Evolutionary conservation across 1,140 invertebrate genomes (phyloP).

Genomic region (Trichomalopsis sarcophagae): DNA sequence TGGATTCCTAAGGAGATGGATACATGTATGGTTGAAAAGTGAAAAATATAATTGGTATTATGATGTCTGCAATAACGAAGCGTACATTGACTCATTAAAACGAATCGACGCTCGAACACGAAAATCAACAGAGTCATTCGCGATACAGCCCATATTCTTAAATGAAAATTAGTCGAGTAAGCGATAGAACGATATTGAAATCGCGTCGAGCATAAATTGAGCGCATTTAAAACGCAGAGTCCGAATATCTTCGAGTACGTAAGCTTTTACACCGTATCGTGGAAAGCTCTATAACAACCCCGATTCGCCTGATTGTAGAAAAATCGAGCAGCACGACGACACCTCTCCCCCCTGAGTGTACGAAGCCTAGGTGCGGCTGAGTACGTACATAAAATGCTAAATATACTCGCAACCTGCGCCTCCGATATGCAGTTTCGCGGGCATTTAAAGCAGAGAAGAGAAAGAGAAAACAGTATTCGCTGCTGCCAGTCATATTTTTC

Average conservation of each 20-base stretch:
- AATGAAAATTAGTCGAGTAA: not conserved
- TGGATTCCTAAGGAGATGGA: too few relatives aligned
- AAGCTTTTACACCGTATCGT: not conserved
- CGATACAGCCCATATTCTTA: not conserved
- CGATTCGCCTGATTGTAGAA: not conserved
- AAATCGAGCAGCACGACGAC: not conserved
- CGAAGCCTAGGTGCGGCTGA: not conserved
- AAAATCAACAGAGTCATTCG: not conserved
- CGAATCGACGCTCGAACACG: not conserved
- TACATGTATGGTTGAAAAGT: too few relatives aligned
- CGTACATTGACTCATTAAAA: not conserved
- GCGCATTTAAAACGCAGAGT: not conserved
- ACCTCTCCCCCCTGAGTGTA: not conserved
- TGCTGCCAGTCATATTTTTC: slow-evolving; percentile 18
- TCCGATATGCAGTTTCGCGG: not conserved
- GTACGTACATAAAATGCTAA: not conserved
- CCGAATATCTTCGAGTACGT: not conserved
- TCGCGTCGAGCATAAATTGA: not conserved
- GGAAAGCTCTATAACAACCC: not conserved
- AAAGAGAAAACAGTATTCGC: not conserved
- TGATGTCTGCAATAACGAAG: too few relatives aligned
- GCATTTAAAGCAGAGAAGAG: not conserved
- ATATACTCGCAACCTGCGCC: not conserved
- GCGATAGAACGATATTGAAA: slow-evolving; percentile 3
- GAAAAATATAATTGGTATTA: too few relatives aligned